phyloP scores from a whole-genome alignment of 2,888 invertebrate species.

The Ophion ventricosus region DNA sequence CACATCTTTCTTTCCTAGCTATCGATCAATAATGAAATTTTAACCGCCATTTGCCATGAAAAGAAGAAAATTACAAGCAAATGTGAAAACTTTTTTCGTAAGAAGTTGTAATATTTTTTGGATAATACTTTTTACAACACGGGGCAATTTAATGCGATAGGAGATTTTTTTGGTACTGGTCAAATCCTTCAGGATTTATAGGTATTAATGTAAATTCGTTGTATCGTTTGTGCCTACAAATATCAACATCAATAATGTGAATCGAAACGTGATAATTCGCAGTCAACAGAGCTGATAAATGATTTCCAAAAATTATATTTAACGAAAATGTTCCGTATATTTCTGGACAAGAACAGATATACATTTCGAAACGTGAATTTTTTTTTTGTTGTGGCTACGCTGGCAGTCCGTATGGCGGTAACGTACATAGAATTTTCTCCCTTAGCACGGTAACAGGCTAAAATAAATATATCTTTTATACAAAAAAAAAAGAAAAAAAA shows the following conservation, averaged over 20 bases:
- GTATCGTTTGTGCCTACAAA: neutral
- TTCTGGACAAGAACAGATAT: neutral
- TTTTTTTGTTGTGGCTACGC: neutral
- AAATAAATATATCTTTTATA: slow-evolving; percentile 21
- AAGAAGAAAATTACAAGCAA: neutral
- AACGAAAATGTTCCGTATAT: too few species aligned
- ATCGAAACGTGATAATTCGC: neutral
- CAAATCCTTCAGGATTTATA: neutral
- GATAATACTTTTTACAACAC: neutral
- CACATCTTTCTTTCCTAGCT: slow-evolving; percentile 8
- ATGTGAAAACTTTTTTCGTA: neutral
- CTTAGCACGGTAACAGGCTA: neutral
- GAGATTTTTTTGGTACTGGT: neutral
- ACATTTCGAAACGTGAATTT: neutral
- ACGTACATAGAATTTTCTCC: neutral
- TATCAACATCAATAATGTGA: neutral
- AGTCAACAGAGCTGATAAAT: neutral
- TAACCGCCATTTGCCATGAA: neutral
- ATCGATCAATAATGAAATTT: neutral
- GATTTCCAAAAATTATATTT: too few species aligned
- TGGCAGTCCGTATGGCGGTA: neutral
- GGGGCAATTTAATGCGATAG: neutral
- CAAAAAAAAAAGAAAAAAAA: neutral
- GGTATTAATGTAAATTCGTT: neutral
- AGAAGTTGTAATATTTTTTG: neutral